A percentile compares a stretch with the other conserved stretches of the same genome.
Conservation (phyloP, 1,140 invertebrate genomes). For the Euwallacea similis region DNA sequence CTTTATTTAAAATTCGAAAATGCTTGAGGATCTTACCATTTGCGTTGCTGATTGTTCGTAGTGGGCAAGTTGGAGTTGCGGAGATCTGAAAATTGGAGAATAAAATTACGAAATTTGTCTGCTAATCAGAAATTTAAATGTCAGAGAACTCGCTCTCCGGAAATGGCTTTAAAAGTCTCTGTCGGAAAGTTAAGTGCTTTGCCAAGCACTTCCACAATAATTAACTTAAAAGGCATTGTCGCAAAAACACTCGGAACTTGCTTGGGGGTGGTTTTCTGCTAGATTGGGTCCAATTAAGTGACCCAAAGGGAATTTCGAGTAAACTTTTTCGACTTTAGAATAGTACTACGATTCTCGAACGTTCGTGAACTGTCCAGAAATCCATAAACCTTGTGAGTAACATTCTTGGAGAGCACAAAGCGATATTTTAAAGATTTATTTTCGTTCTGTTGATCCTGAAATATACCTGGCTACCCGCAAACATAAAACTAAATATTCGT, state of each 20-base stretch:
- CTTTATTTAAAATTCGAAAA: background rate
- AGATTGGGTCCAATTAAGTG: too few species aligned
- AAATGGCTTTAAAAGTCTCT: background rate
- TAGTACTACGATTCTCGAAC: too few species aligned
- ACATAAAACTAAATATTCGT: constrained; percentile 4
- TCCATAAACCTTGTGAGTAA: too few species aligned
- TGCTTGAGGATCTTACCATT: background rate
- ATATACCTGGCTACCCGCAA: background rate
- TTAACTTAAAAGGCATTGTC: constrained; percentile 4
- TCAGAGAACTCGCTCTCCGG: background rate
- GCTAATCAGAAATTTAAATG: background rate
- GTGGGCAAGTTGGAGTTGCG: background rate
- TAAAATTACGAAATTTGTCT: background rate
- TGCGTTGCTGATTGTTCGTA: background rate
- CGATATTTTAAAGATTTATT: too few species aligned
- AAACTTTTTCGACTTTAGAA: too few species aligned
- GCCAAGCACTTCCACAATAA: background rate
- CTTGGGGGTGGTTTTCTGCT: too few species aligned
- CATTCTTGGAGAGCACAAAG: too few species aligned
- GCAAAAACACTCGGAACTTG: background rate
- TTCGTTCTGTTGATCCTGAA: too few species aligned
- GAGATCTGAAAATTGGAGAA: background rate
- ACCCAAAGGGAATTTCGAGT: too few species aligned
- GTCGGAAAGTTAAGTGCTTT: background rate
- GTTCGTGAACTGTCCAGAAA: too few species aligned